Conservation (phyloP, 2,888 invertebrate genomes). For the Rosalia funebris region DNA sequence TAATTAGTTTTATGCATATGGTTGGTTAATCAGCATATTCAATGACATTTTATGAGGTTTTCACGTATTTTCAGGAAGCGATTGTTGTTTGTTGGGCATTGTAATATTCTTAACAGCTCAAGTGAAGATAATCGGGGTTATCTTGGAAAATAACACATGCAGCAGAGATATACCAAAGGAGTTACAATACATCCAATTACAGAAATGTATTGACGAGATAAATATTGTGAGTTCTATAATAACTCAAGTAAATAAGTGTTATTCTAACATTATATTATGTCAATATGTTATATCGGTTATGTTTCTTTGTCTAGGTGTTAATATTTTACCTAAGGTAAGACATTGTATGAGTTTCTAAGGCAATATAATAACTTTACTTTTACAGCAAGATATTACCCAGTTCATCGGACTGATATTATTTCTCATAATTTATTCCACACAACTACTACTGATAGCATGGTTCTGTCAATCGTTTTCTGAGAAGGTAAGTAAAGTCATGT, state of each 20-base stretch:
- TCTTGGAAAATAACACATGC: neutral
- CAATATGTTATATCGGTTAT: constrained; percentile 1
- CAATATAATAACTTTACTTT: neutral
- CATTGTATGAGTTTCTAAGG: neutral
- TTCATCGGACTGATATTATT: neutral
- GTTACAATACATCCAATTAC: neutral
- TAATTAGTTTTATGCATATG: too few relatives aligned
- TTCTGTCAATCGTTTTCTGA: constrained; percentile 3
- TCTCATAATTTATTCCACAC: neutral
- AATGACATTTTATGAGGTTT: neutral
- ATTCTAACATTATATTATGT: constrained; percentile 1
- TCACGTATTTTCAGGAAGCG: constrained; percentile 1
- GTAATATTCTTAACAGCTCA: constrained; percentile 7
- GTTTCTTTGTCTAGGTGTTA: neutral
- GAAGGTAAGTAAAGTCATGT: constrained; percentile 5
- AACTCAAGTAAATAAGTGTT: neutral
- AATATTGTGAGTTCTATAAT: neutral
- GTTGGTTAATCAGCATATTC: too few relatives aligned
- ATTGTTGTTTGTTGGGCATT: constrained; percentile 7
- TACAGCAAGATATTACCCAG: neutral
- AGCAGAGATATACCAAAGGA: neutral
- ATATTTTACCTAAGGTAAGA: constrained; percentile 2
- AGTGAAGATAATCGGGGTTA: constrained; percentile 2
- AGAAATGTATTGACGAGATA: constrained; percentile 6
- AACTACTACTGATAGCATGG: constrained; percentile 10